Percentiles rank a stretch among this genome's conserved stretches.
Evolutionary conservation across 2,888 invertebrate species (phyloP).

Genomic region (Fabriciana adippe): DNA sequence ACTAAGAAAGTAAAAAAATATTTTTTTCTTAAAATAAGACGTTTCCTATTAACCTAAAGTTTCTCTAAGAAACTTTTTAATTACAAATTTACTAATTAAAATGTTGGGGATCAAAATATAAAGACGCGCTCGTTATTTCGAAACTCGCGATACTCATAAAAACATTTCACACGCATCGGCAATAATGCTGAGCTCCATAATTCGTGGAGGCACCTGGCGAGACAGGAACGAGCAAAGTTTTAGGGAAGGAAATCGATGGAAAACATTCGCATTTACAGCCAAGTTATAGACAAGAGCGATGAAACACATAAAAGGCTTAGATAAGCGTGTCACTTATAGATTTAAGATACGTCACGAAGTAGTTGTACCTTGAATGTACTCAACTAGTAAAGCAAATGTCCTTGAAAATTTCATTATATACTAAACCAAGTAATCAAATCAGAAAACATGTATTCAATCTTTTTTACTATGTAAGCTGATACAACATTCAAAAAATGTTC

Average conservation of each 20-base stretch:
- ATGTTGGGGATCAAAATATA: slow-evolving; percentile 48
- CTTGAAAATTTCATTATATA: background rate
- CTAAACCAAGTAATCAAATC: no score
- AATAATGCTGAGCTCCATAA: slow-evolving; percentile 71
- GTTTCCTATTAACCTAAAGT: no score
- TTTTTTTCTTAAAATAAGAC: no score
- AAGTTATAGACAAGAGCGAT: slow-evolving; percentile 72
- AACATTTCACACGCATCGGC: slow-evolving; percentile 76
- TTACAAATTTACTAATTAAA: slow-evolving; percentile 75
- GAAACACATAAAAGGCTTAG: slow-evolving; percentile 50
- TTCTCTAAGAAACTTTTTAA: slow-evolving; percentile 64
- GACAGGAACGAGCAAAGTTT: slow-evolving; percentile 76
- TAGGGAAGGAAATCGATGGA: slow-evolving; percentile 67
- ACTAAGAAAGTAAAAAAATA: no score
- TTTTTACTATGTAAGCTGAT: no score
- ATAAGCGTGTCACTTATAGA: slow-evolving; percentile 17
- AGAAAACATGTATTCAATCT: no score
- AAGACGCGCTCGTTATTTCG: slow-evolving; percentile 54
- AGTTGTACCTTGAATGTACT: background rate
- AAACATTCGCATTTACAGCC: slow-evolving; percentile 73
- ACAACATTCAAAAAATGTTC: background rate
- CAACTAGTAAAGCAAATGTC: background rate
- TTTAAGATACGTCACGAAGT: slow-evolving; percentile 17
- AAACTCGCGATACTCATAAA: slow-evolving; percentile 66
- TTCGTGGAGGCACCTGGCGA: slow-evolving; percentile 66